Evolutionary conservation across 2,888 invertebrate species (phyloP), one percentile per base, ranked within the genome.

Genomic region (Napeogenes inachia): DNA sequence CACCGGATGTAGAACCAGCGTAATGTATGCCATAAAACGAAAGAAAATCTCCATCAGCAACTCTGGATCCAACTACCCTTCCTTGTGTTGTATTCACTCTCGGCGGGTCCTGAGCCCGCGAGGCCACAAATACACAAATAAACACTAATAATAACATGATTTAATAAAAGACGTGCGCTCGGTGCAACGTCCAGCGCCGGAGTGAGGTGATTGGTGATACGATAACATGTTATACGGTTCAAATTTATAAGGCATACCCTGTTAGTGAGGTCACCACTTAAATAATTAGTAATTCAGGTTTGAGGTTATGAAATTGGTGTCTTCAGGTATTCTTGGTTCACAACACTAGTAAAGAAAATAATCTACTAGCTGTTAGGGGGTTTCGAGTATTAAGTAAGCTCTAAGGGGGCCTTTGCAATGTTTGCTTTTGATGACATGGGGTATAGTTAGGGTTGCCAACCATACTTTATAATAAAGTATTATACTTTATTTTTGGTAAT

Each of bases 1-100:
- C 72, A 2, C 82, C 82, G 3, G 74, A 66, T 4, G 79, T 73
- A 0, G 73, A 67, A 0, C 79, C 84, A 3, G 80, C 89, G 60
- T 89, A 89, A n/a, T 82, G 84, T 13, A 89, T 72, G 0, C 86
- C 87, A 67, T 83, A 84, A 58, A 85, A 89, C 2, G 73, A 74
- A 32, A 68, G 70, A 66, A 84, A 85, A 57, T 77, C 71, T 0
- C 82, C 83, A 67, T 82, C 82, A 0, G 59, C 13, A 0, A 75
- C 79, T 4, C 65, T 69, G 2, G 63, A 64, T 0, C 87, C 88
- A 55, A 79, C 73, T 13, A 89, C 73, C n/a, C 68, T 61, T 54
- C 89, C 82, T 67, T 88, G 80, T 0, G 81, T 79, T 0, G 84
- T 87, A 6, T 77, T 79, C 53, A 87, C 87, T 10, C 64, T 53